Evolutionary conservation across 2,797 vertebrate species (phyloP).

Genomic region (Pampus argenteus): DNA sequence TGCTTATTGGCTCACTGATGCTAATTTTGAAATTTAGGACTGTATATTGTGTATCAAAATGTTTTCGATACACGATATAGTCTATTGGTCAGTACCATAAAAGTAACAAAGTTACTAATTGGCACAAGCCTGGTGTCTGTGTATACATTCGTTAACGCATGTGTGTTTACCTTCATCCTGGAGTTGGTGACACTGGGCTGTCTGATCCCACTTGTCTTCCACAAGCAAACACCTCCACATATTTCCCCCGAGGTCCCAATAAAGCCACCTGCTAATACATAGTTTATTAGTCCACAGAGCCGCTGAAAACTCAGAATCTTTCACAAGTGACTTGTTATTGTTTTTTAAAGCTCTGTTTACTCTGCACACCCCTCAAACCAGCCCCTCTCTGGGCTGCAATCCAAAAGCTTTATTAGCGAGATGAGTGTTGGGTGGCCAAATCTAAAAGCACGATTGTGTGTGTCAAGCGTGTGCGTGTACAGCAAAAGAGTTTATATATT

Average conservation of each 20-base stretch:
- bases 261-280: slow-evolving; percentile 63
- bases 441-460: slow-evolving; percentile 52
- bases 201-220: slow-evolving; percentile 33
- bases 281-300: slow-evolving; percentile 56
- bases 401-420: slow-evolving; percentile 73
- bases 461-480: not conserved
- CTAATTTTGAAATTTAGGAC: too few relatives aligned
- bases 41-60: too few relatives aligned
- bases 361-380: slow-evolving; percentile 47
- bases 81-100: too few relatives aligned
- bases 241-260: slow-evolving; percentile 42
- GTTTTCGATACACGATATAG: too few relatives aligned
- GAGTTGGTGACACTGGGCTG: slow-evolving; percentile 13
- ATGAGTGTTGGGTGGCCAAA: slow-evolving; percentile 73
- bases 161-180: not conserved
- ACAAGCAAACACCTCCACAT: slow-evolving; percentile 46
- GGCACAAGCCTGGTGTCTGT: too few relatives aligned
- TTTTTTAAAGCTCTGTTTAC: slow-evolving; percentile 80
- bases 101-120: too few relatives aligned
- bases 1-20: too few relatives aligned
- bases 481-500: slow-evolving; percentile 39
- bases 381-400: slow-evolving; percentile 62
- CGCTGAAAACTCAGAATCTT: slow-evolving; percentile 49
- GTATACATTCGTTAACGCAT: not conserved
- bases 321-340: slow-evolving; percentile 72